Conservation (phyloP, 2,113 vertebrate genomes). For the Pyxicephalus adspersus region DNA sequence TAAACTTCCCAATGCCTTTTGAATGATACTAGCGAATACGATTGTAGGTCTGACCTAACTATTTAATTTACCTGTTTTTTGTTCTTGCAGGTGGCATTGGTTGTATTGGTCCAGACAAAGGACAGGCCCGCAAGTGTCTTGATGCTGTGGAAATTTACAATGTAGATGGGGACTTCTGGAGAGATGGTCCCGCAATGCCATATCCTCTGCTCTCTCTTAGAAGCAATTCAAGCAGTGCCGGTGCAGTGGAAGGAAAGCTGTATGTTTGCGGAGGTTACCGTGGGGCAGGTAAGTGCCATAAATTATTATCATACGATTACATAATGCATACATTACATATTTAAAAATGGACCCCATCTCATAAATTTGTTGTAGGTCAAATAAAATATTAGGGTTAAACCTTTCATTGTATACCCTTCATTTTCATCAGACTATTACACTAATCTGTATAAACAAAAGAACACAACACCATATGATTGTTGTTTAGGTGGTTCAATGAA, state of each 20-base stretch:
- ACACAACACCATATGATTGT: no score
- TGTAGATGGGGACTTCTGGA: slow-evolving; percentile 88
- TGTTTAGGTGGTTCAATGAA: no score
- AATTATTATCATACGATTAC: not conserved
- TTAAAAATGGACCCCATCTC: no score
- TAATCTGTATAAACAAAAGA: no score
- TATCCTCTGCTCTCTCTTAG: slow-evolving; percentile 84
- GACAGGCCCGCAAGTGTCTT: slow-evolving; percentile 92
- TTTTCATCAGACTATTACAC: no score
- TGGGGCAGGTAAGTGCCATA: slow-evolving; percentile 82
- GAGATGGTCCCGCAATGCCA: slow-evolving; percentile 85
- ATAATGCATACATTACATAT: not conserved
- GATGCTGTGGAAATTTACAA: slow-evolving; percentile 93
- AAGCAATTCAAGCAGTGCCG: slow-evolving; percentile 82
- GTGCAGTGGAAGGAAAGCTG: slow-evolving; percentile 86
- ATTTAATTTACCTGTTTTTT: no score
- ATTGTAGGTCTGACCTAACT: no score
- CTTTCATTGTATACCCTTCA: no score
- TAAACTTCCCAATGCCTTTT: no score
- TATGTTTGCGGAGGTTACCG: slow-evolving; percentile 94
- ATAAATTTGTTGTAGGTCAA: no score
- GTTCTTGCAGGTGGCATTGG: slow-evolving; percentile 87
- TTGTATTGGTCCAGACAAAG: slow-evolving; percentile 84
- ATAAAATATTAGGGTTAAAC: no score
- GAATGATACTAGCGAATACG: no score